Percentiles rank a stretch among this genome's conserved stretches.
Conservation (phyloP, 1,140 invertebrate species). For the Scaptomyza pallida region DNA sequence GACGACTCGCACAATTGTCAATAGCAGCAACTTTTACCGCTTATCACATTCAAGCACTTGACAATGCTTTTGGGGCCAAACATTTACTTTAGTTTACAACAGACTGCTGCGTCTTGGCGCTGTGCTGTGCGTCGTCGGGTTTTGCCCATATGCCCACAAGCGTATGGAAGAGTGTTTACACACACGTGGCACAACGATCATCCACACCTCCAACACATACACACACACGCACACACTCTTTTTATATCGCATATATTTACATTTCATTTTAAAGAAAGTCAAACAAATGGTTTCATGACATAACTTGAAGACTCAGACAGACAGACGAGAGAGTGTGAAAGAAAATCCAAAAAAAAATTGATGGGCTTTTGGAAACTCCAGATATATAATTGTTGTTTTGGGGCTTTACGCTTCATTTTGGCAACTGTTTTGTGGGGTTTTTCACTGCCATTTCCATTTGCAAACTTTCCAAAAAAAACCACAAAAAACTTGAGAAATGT, state of each 20-base stretch:
- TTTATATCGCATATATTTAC: conserved; percentile 51
- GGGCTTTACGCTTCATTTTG: conserved; percentile 52
- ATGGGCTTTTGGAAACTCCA: conserved; percentile 76
- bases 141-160: conserved; percentile 24
- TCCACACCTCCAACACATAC: conserved; percentile 14
- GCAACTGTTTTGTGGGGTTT: conserved; percentile 31
- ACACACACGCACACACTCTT: neutral
- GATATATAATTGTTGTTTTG: conserved; percentile 36
- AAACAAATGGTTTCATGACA: conserved; percentile 71
- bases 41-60: conserved; percentile 31
- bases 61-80: conserved; percentile 30
- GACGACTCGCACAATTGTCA: conserved; percentile 26
- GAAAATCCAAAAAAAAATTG: conserved; percentile 17
- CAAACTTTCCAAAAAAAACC: conserved; percentile 49
- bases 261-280: conserved; percentile 75
- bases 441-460: conserved; percentile 40
- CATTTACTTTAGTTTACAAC: conserved; percentile 22
- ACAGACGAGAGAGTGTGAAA: conserved; percentile 5
- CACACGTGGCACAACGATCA: conserved; percentile 35
- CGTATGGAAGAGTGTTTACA: conserved; percentile 7
- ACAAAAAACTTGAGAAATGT: conserved; percentile 24
- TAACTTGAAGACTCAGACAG: conserved; percentile 42
- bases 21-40: conserved; percentile 50
- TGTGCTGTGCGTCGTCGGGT: conserved; percentile 19
- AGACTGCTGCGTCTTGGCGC: conserved; percentile 37